These are phyloP conservation scores for Melipona beecheii DNA, from an alignment of 2,888 invertebrate species.

Conservation along the genomic window DNA sequence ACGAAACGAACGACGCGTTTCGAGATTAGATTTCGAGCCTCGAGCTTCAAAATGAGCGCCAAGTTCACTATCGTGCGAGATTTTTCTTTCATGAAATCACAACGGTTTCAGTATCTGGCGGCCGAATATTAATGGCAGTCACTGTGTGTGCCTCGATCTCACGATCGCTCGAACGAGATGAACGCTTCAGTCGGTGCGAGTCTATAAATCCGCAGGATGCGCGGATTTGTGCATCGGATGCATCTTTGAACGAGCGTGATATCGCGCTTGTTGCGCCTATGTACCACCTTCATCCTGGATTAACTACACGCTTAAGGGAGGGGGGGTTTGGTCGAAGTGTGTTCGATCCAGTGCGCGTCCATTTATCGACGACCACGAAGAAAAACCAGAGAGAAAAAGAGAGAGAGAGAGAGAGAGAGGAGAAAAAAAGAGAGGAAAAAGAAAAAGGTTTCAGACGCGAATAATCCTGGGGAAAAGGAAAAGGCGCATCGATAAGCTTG, in stretches of 20 bases:
- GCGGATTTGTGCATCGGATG: conserved; percentile 39
- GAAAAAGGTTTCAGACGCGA: conserved; percentile 17
- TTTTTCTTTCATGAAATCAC: no score
- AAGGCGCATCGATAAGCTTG: conserved; percentile 33
- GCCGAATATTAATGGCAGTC: background rate
- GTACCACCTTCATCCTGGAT: conserved; percentile 65
- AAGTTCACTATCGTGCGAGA: no score
- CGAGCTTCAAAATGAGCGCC: no score
- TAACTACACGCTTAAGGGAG: conserved; percentile 46
- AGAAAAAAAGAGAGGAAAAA: background rate
- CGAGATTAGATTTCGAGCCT: no score
- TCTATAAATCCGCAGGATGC: conserved; percentile 58
- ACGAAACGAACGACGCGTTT: no score
- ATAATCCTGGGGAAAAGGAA: conserved; percentile 33
- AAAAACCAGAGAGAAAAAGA: background rate
- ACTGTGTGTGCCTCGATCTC: conserved; percentile 3
- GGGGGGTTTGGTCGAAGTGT: background rate
- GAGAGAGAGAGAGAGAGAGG: background rate
- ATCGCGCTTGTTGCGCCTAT: conserved; percentile 47
- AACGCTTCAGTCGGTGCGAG: conserved; percentile 34
- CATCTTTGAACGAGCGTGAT: conserved; percentile 48
- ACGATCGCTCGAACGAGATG: conserved; percentile 30
- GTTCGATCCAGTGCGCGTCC: conserved; percentile 32
- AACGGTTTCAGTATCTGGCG: no score
- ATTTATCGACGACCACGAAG: conserved; percentile 26